Evolutionary conservation across 2,888 invertebrate species (phyloP), one percentile per base, ranked within the genome.

Genomic region (Ochropacha duplaris): DNA sequence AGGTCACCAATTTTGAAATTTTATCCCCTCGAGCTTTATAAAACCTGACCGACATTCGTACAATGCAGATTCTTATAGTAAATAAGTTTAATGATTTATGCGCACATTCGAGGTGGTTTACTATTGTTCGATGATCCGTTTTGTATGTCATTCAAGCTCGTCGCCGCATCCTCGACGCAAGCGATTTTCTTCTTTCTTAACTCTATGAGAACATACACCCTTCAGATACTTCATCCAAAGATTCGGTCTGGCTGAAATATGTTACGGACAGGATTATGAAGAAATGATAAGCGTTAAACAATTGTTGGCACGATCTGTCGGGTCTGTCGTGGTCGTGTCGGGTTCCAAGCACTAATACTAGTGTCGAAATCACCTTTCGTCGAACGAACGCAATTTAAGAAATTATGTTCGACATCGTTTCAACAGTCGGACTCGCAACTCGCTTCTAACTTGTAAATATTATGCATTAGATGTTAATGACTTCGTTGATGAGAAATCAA

Each of bases 1-100:
- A 88, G 88, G 88, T 84, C 83, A 73, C 39, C 44, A 56, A 76
- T 87, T 86, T 83, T 86, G 88, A 80, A 88, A 89, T 79, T 68
- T 78, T 81, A 86, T 87, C 79, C 79, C 83, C 82, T 75, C 81
- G 68, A 84, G 81, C 80, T 82, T 82, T 81, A 76, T 76, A 71
- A 72, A 75, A 78, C 76, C 67, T 74, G 75, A 74, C 69, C 64
- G 55, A 54, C 66, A 66, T 62, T 66, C 57, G 62, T 54, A 22
- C 55, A 56, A 55, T 24, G 50, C 57, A 57, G 62, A 57, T 44
- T 19, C 9, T 8, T 51, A 58, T 59, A 58, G 57, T 63, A 59
- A 63, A 61, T 4, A 24, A 58, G 60, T 68, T 66, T 66, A 70
- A 58, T 71, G 65, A 73, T 73, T 65, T 31, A 31, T 68, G 65